phyloP scores from a whole-genome alignment of 2,113 vertebrate genomes.

The Boulengeromyrus knoepffleri region DNA sequence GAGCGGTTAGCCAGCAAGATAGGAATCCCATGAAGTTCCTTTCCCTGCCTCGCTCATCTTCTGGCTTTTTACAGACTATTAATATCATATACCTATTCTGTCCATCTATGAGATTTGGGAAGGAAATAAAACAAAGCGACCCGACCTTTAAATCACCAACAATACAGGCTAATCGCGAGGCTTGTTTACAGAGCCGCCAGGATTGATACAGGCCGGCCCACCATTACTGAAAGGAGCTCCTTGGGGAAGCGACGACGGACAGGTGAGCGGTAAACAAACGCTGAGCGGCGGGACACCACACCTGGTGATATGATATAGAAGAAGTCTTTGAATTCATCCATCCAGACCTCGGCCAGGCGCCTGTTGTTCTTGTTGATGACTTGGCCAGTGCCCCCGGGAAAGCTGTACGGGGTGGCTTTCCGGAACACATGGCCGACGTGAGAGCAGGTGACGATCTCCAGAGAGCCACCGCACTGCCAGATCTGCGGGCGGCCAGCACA shows the following conservation, averaged over 20 bases:
- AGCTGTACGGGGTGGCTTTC: slow-evolving; percentile 94
- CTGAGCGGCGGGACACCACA: slow-evolving; percentile 36
- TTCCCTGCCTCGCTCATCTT: not conserved
- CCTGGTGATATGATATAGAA: slow-evolving; percentile 99
- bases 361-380: slow-evolving; percentile 99
- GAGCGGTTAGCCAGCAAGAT: not conserved
- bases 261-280: not conserved
- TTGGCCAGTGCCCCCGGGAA: slow-evolving; percentile 92
- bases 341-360: slow-evolving; percentile 93
- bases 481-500: slow-evolving; percentile 59
- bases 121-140: not conserved
- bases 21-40: not conserved
- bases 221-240: not conserved
- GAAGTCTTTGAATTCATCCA: slow-evolving; percentile 99
- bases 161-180: not conserved
- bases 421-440: slow-evolving; percentile 96
- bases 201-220: not conserved
- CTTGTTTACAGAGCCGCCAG: not conserved
- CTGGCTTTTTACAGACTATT: not conserved
- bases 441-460: slow-evolving; percentile 95
- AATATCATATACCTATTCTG: not conserved
- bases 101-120: not conserved
- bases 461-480: slow-evolving; percentile 91
- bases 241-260: not conserved
- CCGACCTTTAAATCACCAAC: not conserved